Evolutionary conservation across 2,113 vertebrate species (phyloP), one percentile per base, ranked within the genome.

Genomic region (Plectropomus leopardus): DNA sequence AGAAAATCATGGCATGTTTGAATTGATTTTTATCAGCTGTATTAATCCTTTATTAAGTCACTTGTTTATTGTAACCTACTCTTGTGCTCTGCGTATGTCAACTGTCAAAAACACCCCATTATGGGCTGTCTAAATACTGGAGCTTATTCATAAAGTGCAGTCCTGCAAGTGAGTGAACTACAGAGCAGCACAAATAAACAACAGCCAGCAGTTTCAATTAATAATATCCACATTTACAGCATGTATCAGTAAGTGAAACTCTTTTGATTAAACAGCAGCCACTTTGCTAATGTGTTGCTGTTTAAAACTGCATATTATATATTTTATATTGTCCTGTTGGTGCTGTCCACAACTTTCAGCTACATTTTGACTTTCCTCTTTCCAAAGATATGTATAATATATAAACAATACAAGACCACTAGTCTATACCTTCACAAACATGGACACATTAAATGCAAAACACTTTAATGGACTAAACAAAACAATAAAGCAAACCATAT

Each of bases 61-160:
- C 45, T 24, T 58, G 7, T 50, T 34, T 54, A 61, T 36, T 71
- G 42, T 57, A 48, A 24, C 9, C 30, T 10, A 40, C n/a, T 30
- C 48, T 72, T 76, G 48, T 48, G 10, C n/a, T 69, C 19, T 34
- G 51, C 4, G 21, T 50, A 28, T 53, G 47, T 36, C 53, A 51
- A 64, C 68, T 76, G 53, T 72, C 24, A 24, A 26, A 82, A 50
- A 65, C 51, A 71, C 5, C 34, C 30, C 59, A 69, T 32, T 72
- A 66, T 80, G 42, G 26, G 54, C 34, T 19, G 0, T 45, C 47
- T 50, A 50, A 73, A 48, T 23, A 47, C 55, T 72, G 23, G 13
- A 68, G 76, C n/a, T 30, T 61, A 53, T 78, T 84, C 77, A 76
- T 60, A 47, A 61, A 7, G 23, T 6, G 26, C 47, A 1, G 16